Evolutionary conservation across 1,140 invertebrate genomes (phyloP).

Genomic region (Platyscapa corneri): DNA sequence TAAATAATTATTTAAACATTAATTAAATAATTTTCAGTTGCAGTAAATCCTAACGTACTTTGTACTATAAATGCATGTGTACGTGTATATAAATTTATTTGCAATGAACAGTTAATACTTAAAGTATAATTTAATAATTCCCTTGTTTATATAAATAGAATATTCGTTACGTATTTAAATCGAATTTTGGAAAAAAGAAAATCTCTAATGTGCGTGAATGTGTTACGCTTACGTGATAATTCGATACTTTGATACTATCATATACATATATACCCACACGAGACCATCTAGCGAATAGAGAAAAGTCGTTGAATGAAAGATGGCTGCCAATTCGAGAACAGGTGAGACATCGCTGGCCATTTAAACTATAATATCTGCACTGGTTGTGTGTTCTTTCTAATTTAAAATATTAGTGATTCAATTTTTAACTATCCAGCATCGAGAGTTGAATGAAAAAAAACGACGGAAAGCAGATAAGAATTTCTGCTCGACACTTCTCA

Average conservation of each 20-base stretch:
- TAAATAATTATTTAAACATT: not conserved
- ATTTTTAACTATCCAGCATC: not conserved
- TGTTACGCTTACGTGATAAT: not conserved
- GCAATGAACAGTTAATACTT: not conserved
- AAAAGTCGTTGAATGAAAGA: conserved; percentile 59
- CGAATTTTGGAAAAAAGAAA: not conserved
- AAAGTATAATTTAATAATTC: not conserved
- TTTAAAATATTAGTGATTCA: not conserved
- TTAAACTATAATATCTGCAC: conserved; percentile 12
- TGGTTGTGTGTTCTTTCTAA: not conserved
- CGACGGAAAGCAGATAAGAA: not conserved
- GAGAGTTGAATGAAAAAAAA: not conserved
- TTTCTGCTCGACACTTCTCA: not conserved
- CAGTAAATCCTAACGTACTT: not conserved
- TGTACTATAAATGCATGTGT: not conserved
- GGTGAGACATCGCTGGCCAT: conserved; percentile 59
- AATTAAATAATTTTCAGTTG: not conserved
- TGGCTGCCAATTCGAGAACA: conserved; percentile 67
- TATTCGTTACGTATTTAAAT: not conserved
- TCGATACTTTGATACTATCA: too few relatives aligned
- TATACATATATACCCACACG: not conserved
- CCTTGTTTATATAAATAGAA: not conserved
- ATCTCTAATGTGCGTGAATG: too few relatives aligned
- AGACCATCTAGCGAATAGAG: conserved; percentile 14
- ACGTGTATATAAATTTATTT: not conserved